Evolutionary conservation across 2,113 vertebrate species (phyloP).

Genomic region (Bucco capensis): DNA sequence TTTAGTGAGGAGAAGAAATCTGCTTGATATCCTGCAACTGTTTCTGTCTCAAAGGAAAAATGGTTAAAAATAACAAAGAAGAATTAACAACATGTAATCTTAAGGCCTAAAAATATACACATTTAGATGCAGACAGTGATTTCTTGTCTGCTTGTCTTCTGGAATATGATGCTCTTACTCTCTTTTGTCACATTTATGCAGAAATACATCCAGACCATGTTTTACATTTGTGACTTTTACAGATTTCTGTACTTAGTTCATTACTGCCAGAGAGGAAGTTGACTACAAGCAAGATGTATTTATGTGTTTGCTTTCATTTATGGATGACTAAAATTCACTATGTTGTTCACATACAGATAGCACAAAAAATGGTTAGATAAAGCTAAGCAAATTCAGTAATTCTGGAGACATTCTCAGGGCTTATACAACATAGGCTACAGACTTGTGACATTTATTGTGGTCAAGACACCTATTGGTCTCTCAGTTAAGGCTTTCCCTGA

Average conservation of each 20-base stretch:
- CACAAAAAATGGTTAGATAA: not conserved
- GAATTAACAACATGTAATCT: not conserved
- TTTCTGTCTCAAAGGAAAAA: not conserved
- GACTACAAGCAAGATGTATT: not conserved
- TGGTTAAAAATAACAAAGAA: not conserved
- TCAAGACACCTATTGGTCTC: not conserved
- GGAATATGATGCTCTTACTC: not conserved
- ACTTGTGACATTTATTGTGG: not conserved
- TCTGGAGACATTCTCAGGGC: not conserved
- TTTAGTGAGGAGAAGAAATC: not conserved
- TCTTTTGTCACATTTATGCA: not conserved
- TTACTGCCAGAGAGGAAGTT: not conserved
- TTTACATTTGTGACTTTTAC: not conserved
- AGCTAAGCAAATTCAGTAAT: not conserved
- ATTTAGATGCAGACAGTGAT: not conserved
- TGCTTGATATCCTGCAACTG: not conserved
- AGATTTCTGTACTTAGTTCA: not conserved
- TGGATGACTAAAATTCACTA: not conserved
- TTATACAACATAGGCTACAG: not conserved
- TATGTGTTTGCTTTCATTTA: not conserved
- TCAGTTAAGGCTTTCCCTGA: not conserved
- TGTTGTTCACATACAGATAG: not conserved
- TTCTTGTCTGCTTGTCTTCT: not conserved
- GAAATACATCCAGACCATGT: not conserved
- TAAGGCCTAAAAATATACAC: not conserved